Conservation (phyloP, 2,888 invertebrate species). For the Tenthredo livida region DNA sequence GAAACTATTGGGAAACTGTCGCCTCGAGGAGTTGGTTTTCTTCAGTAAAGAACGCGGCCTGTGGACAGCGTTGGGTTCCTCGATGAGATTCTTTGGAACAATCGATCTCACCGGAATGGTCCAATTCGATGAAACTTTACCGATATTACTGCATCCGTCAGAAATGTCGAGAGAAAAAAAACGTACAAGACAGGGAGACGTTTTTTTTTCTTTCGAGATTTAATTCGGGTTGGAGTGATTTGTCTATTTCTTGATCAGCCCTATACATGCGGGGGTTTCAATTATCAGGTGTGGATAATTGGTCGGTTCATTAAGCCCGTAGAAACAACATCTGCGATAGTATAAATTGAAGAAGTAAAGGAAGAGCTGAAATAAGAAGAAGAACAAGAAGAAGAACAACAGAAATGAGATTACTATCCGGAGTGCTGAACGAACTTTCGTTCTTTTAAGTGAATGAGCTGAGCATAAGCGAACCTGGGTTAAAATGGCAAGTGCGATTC, state of each 20-base stretch:
- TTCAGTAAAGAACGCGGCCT: not conserved
- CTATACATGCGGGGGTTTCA: not conserved
- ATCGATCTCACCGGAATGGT: constrained; percentile 17
- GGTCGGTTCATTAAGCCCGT: not conserved
- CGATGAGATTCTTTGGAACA: constrained; percentile 36
- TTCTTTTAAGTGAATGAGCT: constrained; percentile 55
- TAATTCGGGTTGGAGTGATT: not conserved
- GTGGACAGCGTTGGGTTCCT: not conserved
- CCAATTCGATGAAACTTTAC: constrained; percentile 12
- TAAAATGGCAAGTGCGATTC: not conserved
- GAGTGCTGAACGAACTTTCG: constrained; percentile 55
- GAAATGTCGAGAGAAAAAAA: constrained; percentile 40
- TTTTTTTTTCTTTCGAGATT: no score
- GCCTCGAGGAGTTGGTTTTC: constrained; percentile 6
- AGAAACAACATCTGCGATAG: not conserved
- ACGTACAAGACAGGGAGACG: no score
- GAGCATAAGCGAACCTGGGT: not conserved
- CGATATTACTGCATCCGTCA: not conserved
- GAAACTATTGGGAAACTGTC: constrained; percentile 47
- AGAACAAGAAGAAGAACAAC: constrained; percentile 56
- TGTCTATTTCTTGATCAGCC: not conserved
- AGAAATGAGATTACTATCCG: constrained; percentile 48
- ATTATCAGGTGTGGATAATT: not conserved
- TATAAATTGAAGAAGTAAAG: not conserved
- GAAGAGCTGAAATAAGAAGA: not conserved